Evolutionary conservation across 2,113 vertebrate genomes (phyloP).

Genomic region (Zosterops japonicus): DNA sequence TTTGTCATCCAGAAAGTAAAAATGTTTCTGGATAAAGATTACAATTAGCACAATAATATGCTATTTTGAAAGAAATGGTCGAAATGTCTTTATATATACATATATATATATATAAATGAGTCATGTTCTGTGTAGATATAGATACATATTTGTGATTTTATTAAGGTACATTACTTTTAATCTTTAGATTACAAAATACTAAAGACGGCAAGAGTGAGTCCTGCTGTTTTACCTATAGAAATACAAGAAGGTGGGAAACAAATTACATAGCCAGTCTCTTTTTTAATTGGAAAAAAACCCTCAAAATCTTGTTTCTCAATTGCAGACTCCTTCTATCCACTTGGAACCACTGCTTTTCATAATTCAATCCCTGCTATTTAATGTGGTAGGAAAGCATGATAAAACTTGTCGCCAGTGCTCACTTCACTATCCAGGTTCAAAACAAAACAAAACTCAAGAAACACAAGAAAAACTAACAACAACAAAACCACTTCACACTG

Average conservation of each 20-base stretch:
- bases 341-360: not conserved
- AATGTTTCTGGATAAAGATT: not conserved
- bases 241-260: not conserved
- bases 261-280: not conserved
- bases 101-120: not conserved
- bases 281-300: not conserved
- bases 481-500: not conserved
- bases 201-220: not conserved
- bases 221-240: not conserved
- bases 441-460: not conserved
- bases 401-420: not conserved
- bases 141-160: not conserved
- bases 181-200: not conserved
- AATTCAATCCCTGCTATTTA: not conserved
- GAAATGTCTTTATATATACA: not conserved
- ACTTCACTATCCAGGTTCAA: not conserved
- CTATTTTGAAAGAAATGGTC: not conserved
- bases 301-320: not conserved
- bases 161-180: not conserved
- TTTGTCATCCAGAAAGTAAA: not conserved
- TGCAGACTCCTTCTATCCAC: not conserved
- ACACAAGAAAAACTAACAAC: rapidly evolving
- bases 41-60: not conserved
- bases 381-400: not conserved
- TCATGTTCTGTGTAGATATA: not conserved